These are phyloP conservation scores for Limnephilus auricula DNA, from an alignment of 2,888 invertebrate species.

Conservation along the genomic window DNA sequence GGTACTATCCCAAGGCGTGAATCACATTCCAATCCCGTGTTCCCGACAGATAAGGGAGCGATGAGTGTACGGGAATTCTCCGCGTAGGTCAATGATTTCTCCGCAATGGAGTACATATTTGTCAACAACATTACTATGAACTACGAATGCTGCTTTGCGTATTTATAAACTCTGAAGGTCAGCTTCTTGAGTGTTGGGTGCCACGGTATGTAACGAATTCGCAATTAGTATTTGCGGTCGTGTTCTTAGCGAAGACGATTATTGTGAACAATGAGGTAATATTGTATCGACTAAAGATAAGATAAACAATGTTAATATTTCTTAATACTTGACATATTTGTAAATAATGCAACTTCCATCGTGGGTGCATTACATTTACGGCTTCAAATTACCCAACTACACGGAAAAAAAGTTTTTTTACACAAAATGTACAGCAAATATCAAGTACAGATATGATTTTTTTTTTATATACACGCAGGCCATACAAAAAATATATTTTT, in stretches of 20 bases:
- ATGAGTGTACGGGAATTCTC: background rate
- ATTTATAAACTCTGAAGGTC: constrained; percentile 2
- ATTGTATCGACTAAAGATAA: background rate
- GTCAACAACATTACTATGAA: background rate
- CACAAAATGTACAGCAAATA: too few relatives aligned
- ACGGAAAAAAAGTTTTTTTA: too few relatives aligned
- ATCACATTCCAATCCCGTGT: background rate
- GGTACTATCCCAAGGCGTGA: background rate
- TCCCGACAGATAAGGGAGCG: background rate
- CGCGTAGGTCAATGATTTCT: background rate
- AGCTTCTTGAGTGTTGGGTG: background rate
- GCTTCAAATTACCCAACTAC: too few relatives aligned
- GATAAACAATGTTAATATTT: background rate
- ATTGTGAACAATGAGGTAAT: background rate
- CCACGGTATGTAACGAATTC: background rate
- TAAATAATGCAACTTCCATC: background rate
- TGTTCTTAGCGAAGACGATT: background rate
- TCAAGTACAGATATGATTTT: too few relatives aligned
- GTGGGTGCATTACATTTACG: background rate
- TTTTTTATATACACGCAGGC: too few relatives aligned
- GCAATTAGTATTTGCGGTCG: background rate
- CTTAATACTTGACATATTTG: background rate
- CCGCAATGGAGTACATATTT: background rate
- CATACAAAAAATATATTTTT: too few relatives aligned
- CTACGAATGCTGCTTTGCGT: background rate